phyloP scores from a whole-genome alignment of 2,888 invertebrate genomes.

The Mythimna impura region DNA sequence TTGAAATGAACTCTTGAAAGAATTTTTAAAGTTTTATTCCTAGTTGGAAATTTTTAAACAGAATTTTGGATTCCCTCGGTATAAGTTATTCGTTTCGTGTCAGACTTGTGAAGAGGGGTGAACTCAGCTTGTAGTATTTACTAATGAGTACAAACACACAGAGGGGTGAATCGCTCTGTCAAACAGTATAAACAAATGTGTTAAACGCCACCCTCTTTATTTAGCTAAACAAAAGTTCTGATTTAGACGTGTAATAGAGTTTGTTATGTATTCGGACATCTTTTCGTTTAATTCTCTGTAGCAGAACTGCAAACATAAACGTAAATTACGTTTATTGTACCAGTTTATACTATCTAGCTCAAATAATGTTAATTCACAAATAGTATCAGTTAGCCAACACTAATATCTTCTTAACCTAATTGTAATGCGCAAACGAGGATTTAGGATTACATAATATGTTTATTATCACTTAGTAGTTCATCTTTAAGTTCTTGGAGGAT shows the following conservation, averaged over 20 bases:
- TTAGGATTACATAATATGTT: conserved; percentile 3
- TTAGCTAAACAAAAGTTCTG: conserved; percentile 22
- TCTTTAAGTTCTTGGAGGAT: not conserved
- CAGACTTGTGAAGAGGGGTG: conserved; percentile 46
- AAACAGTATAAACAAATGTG: conserved; percentile 64
- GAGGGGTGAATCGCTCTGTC: conserved; percentile 70
- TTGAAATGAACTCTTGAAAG: conserved; percentile 52
- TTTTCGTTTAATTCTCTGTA: conserved; percentile 9
- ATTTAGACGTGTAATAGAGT: not conserved
- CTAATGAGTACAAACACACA: conserved; percentile 75
- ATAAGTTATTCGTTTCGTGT: conserved; percentile 38
- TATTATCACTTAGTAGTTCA: not conserved
- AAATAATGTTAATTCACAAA: conserved; percentile 26
- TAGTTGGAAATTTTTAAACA: conserved; percentile 9
- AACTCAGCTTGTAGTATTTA: conserved; percentile 63
- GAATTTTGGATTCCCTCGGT: conserved; percentile 5
- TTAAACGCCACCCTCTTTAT: conserved; percentile 58
- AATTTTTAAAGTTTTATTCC: conserved; percentile 34
- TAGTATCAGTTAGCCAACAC: conserved; percentile 28
- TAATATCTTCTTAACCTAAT: conserved; percentile 22
- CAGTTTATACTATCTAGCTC: conserved; percentile 23
- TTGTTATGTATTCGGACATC: not conserved
- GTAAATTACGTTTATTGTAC: conserved; percentile 44
- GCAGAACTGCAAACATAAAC: conserved; percentile 12
- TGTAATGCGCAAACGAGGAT: conserved; percentile 12